These are phyloP conservation scores for Tipula vernalis DNA, from an alignment of 2,888 invertebrate species.

Conservation along the genomic window DNA sequence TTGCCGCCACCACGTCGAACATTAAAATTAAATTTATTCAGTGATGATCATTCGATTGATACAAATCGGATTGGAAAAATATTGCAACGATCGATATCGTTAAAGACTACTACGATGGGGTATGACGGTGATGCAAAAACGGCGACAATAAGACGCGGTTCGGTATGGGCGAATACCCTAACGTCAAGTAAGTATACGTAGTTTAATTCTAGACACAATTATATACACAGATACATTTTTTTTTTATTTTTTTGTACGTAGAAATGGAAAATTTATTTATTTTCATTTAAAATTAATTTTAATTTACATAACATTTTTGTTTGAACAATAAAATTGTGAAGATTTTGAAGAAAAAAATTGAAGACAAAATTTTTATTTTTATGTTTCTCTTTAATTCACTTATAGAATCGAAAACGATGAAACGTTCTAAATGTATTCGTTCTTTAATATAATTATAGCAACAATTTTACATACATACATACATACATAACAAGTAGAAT, in stretches of 20 bases:
- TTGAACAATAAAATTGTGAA: not conserved
- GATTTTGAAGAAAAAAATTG: not conserved
- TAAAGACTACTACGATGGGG: not conserved
- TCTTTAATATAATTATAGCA: not conserved
- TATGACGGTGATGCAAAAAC: slow-evolving; percentile 11
- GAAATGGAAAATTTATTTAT: not conserved
- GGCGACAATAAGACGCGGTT: slow-evolving; percentile 19
- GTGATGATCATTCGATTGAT: slow-evolving; percentile 19
- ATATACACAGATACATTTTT: not conserved
- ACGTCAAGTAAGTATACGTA: slow-evolving; percentile 17
- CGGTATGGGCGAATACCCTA: slow-evolving; percentile 20
- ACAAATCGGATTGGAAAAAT: not conserved
- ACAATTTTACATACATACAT: too few relatives aligned
- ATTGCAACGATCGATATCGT: slow-evolving; percentile 15
- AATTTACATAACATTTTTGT: not conserved
- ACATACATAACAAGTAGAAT: not conserved
- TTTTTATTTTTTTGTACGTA: not conserved
- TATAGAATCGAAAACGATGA: not conserved
- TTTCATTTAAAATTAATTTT: not conserved
- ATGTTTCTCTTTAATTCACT: not conserved
- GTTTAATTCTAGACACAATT: slow-evolving; percentile 13
- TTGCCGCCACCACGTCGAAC: not conserved
- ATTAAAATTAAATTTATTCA: slow-evolving; percentile 21
- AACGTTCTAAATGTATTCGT: not conserved
- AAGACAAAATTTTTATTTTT: not conserved